phyloP scores from a whole-genome alignment of 2,888 invertebrate genomes.

The Mycalesis mineus region DNA sequence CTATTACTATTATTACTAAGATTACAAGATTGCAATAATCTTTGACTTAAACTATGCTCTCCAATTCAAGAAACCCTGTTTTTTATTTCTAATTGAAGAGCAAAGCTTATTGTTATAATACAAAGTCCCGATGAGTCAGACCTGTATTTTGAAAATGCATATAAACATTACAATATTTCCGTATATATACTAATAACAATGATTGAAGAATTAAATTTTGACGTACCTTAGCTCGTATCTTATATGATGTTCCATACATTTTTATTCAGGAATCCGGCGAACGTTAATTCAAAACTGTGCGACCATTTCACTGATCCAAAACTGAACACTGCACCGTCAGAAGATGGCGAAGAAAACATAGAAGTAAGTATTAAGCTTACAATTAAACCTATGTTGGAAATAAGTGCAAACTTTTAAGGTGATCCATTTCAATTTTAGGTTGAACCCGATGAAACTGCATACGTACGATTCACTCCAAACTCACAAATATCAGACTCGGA shows the following conservation, averaged over 20 bases:
- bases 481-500: slow-evolving; percentile 80
- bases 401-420: neutral
- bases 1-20: too few species aligned
- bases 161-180: too few species aligned
- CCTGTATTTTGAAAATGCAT: too few species aligned
- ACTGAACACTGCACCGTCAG: slow-evolving; percentile 42
- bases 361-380: slow-evolving; percentile 43
- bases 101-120: too few species aligned
- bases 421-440: slow-evolving; percentile 42
- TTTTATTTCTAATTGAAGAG: too few species aligned
- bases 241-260: neutral
- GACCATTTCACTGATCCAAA: slow-evolving; percentile 65
- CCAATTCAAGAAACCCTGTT: too few species aligned
- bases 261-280: slow-evolving; percentile 51
- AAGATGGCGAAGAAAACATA: slow-evolving; percentile 38
- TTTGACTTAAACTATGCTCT: too few species aligned
- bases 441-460: slow-evolving; percentile 85
- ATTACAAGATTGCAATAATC: too few species aligned
- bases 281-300: slow-evolving; percentile 63
- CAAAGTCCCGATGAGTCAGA: too few species aligned
- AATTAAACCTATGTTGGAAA: neutral
- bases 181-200: too few species aligned
- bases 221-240: too few species aligned
- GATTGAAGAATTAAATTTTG: too few species aligned
- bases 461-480: slow-evolving; percentile 87